phyloP scores from a whole-genome alignment of 2,113 vertebrate species.

The Tiliqua scincoides region DNA sequence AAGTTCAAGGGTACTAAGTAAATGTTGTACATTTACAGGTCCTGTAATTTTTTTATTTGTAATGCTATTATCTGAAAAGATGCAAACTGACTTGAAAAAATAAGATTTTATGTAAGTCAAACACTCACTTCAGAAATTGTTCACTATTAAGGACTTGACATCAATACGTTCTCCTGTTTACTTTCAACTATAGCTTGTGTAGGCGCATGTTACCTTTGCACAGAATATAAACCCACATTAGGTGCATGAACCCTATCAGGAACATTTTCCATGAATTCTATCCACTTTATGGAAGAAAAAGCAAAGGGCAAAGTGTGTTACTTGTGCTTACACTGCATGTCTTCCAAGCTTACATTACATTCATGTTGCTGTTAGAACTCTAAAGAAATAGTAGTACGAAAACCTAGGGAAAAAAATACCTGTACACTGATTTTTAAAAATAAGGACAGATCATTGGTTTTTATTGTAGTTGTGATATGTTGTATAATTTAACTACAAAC shows the following conservation, averaged over 20 bases:
- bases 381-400: slow-evolving; percentile 59
- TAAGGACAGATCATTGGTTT: slow-evolving; percentile 25
- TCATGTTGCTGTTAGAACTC: slow-evolving; percentile 35
- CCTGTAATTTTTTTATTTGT: slow-evolving; percentile 9
- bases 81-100: slow-evolving; percentile 6
- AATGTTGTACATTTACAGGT: slow-evolving; percentile 30
- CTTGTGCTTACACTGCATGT: slow-evolving; percentile 30
- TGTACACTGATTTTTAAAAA: slow-evolving; percentile 23
- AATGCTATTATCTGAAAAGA: slow-evolving; percentile 22
- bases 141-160: slow-evolving; percentile 41
- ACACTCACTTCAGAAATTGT: neutral
- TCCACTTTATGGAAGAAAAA: neutral
- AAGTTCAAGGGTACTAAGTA: slow-evolving; percentile 44
- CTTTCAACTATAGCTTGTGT: slow-evolving; percentile 8
- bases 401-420: slow-evolving; percentile 48
- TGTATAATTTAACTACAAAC: neutral
- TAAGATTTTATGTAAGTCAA: slow-evolving; percentile 7
- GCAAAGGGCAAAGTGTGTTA: slow-evolving; percentile 9
- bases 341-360: slow-evolving; percentile 48
- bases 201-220: slow-evolving; percentile 30
- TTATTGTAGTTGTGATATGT: neutral
- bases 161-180: slow-evolving; percentile 42
- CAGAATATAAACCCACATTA: neutral
- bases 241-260: neutral
- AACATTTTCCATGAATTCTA: slow-evolving; percentile 46